phyloP scores from a whole-genome alignment of 1,140 invertebrate genomes.

The Macrobrachium rosenbergii region DNA sequence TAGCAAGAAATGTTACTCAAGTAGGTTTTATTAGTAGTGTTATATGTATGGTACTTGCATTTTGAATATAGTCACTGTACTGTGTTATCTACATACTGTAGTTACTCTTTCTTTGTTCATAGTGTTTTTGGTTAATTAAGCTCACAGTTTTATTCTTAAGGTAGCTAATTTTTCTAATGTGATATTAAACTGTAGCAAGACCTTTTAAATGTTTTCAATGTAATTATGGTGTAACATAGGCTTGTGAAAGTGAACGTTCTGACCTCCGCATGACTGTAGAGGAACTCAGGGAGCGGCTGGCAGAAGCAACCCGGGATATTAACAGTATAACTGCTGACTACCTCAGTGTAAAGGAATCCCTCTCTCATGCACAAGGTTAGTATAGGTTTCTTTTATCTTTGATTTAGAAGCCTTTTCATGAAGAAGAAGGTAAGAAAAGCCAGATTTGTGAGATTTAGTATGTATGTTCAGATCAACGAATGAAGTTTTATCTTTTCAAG shows the following conservation, averaged over 20 bases:
- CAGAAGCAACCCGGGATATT: slow-evolving; percentile 47
- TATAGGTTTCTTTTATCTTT: neutral
- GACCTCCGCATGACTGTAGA: slow-evolving; percentile 9
- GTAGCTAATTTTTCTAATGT: neutral
- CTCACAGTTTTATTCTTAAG: neutral
- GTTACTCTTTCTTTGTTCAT: no score
- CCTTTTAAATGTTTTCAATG: neutral
- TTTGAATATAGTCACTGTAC: no score
- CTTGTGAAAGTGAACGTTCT: slow-evolving; percentile 36
- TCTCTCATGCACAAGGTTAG: slow-evolving; percentile 43
- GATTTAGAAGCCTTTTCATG: neutral
- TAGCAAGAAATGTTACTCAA: neutral
- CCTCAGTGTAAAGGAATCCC: slow-evolving; percentile 28
- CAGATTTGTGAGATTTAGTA: neutral
- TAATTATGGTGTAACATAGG: neutral
- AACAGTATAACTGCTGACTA: slow-evolving; percentile 45
- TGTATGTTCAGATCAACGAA: neutral
- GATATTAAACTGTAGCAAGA: neutral
- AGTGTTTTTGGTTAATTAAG: no score
- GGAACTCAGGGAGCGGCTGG: slow-evolving; percentile 32
- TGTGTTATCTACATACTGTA: no score
- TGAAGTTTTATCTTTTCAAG: no score
- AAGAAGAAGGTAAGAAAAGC: neutral
- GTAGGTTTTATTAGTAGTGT: no score
- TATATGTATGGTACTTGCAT: no score